phyloP scores from a whole-genome alignment of 2,113 vertebrate species.

The Alethe castanea region DNA sequence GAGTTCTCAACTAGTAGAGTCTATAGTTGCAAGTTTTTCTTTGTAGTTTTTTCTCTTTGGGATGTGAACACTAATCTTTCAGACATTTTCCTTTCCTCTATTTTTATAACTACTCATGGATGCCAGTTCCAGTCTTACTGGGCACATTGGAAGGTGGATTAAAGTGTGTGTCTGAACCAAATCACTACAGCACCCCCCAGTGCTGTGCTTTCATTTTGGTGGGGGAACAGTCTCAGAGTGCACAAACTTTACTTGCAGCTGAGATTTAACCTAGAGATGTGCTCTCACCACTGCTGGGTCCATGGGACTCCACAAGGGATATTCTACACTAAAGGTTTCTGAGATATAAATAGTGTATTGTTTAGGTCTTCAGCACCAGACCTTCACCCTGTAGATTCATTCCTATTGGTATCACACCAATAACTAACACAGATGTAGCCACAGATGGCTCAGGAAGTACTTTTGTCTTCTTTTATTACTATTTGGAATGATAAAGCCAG shows the following conservation, averaged over 20 bases:
- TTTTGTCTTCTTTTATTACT: not conserved
- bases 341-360: not conserved
- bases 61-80: not conserved
- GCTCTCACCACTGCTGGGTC: not conserved
- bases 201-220: not conserved
- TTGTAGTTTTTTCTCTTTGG: not conserved
- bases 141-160: not conserved
- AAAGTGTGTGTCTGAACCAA: fast-evolving
- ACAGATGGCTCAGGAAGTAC: not conserved
- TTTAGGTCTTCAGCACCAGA: not conserved
- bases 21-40: not conserved
- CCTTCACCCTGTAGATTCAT: not conserved
- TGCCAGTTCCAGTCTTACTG: not conserved
- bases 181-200: not conserved
- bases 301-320: not conserved
- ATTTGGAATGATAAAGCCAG: not conserved
- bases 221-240: not conserved
- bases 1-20: not conserved
- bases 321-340: not conserved
- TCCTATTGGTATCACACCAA: not conserved
- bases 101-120: not conserved
- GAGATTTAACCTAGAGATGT: not conserved
- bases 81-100: not conserved
- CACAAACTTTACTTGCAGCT: not conserved
- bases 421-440: not conserved